A percentile compares a stretch with the other conserved stretches of the same genome.
Evolutionary conservation across 2,113 vertebrate genomes (phyloP).

Genomic region (Microtus pennsylvanicus): DNA sequence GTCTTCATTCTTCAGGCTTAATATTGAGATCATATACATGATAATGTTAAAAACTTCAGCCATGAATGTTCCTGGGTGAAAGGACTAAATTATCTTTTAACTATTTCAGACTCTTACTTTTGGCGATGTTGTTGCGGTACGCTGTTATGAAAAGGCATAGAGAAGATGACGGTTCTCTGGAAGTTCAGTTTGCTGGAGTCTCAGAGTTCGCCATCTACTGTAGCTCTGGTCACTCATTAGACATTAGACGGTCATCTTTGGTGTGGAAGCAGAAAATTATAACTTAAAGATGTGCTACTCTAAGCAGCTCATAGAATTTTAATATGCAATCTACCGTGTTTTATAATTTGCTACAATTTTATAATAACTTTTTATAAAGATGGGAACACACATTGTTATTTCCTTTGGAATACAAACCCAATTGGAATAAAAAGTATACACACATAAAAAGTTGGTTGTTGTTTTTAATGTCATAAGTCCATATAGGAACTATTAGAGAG

Average conservation of each 20-base stretch:
- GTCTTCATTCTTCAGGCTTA: not conserved
- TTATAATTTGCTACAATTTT: slow-evolving; percentile 79
- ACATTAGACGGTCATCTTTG: slow-evolving; percentile 54
- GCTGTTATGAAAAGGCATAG: slow-evolving; percentile 96
- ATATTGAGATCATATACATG: not conserved
- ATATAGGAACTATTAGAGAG: not conserved
- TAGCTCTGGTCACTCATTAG: not conserved
- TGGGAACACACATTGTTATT: slow-evolving; percentile 71
- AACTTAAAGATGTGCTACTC: slow-evolving; percentile 57
- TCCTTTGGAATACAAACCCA: slow-evolving; percentile 71
- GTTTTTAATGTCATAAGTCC: slow-evolving; percentile 46
- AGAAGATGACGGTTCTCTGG: slow-evolving; percentile 1
- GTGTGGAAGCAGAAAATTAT: slow-evolving; percentile 29
- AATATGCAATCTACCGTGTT: slow-evolving; percentile 67
- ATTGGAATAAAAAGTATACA: slow-evolving; percentile 80
- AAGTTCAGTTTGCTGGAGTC: not conserved
- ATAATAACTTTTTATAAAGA: slow-evolving; percentile 50
- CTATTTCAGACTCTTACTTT: slow-evolving; percentile 93
- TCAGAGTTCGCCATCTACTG: not conserved
- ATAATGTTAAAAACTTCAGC: not conserved
- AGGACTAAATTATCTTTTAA: slow-evolving; percentile 64
- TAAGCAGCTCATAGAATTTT: slow-evolving; percentile 66
- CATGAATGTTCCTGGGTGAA: not conserved
- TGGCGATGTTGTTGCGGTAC: slow-evolving; percentile 92
- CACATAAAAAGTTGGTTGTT: slow-evolving; percentile 48